These are phyloP conservation scores for Tanytarsus gracilentus DNA, from an alignment of 2,888 invertebrate species.

Conservation along the genomic window DNA sequence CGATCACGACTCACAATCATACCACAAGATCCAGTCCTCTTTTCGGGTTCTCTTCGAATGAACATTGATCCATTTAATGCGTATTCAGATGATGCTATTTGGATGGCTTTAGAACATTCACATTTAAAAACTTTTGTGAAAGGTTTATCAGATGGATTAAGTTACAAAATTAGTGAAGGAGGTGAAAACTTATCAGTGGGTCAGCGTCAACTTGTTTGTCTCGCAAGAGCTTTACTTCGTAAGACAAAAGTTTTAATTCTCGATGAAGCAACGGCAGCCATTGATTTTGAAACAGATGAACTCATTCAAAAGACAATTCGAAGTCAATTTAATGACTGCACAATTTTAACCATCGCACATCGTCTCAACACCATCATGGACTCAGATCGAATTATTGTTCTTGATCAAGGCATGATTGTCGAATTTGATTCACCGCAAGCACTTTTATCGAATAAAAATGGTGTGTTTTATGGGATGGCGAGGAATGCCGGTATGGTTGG, in stretches of 20 bases:
- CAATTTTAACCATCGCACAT: constrained; percentile 87
- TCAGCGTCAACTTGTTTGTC: constrained; percentile 79
- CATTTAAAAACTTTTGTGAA: constrained; percentile 79
- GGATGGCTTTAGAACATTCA: constrained; percentile 80
- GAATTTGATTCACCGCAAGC: constrained; percentile 41
- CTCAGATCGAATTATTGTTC: constrained; percentile 73
- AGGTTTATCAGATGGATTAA: constrained; percentile 63
- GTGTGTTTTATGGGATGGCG: constrained; percentile 45
- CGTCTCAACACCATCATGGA: constrained; percentile 88
- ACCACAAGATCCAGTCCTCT: constrained; percentile 89
- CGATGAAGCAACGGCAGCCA: constrained; percentile 85
- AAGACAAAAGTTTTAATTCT: constrained; percentile 78
- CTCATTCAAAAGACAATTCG: constrained; percentile 85
- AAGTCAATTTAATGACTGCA: constrained; percentile 75
- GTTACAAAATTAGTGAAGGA: constrained; percentile 80
- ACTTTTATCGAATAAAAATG: constrained; percentile 37
- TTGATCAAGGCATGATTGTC: constrained; percentile 40
- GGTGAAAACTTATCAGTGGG: no score
- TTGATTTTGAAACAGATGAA: constrained; percentile 85
- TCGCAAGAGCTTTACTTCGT: constrained; percentile 72
- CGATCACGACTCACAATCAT: constrained; percentile 78
- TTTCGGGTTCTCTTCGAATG: constrained; percentile 91
- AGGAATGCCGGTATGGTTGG: constrained; percentile 31
- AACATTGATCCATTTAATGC: constrained; percentile 80
- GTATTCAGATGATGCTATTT: constrained; percentile 72